Evolutionary conservation across 2,113 vertebrate genomes (phyloP).

Genomic region (Spermophilus dauricus): DNA sequence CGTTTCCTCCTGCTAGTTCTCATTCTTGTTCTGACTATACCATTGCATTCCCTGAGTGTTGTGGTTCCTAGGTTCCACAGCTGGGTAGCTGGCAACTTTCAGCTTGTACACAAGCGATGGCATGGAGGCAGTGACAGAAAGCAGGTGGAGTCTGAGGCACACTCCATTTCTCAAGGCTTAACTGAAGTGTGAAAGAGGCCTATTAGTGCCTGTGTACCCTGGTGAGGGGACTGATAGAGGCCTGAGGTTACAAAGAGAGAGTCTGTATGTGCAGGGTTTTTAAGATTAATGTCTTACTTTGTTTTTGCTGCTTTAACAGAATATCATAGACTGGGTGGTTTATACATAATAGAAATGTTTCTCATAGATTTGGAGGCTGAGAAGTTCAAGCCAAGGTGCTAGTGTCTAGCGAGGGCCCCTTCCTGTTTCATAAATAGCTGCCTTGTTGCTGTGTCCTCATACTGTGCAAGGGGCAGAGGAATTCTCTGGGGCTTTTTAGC

Average conservation of each 20-base stretch:
- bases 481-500: background rate
- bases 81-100: background rate
- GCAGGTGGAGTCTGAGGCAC: background rate
- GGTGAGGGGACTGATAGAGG: background rate
- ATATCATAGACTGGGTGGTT: background rate
- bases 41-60: background rate
- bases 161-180: background rate
- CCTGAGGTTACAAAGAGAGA: background rate
- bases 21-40: background rate
- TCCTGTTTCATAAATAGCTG: background rate
- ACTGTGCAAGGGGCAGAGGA: background rate
- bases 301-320: background rate
- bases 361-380: background rate
- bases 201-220: background rate
- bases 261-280: background rate
- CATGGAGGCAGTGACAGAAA: background rate
- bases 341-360: background rate
- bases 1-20: background rate
- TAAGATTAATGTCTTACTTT: background rate
- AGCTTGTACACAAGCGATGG: background rate
- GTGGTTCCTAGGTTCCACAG: background rate
- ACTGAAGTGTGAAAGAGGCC: background rate
- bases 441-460: background rate
- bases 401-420: background rate
- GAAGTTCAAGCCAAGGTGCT: background rate